Evolutionary conservation across 2,797 vertebrate species (phyloP).

Genomic region (Glyptemys insculpta): DNA sequence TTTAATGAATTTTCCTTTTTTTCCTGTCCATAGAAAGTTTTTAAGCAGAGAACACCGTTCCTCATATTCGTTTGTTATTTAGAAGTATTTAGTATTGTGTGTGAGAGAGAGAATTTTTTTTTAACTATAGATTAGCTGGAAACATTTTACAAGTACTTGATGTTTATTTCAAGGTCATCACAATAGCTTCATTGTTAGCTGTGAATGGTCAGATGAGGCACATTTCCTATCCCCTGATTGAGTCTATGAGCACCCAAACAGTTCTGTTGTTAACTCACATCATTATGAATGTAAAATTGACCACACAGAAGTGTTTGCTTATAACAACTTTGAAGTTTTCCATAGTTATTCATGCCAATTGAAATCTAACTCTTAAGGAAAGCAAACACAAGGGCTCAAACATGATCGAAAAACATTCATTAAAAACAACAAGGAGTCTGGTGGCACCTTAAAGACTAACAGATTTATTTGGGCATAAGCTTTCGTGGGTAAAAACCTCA

Average conservation of each 20-base stretch:
- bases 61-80: background rate
- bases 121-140: background rate
- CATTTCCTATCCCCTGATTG: background rate
- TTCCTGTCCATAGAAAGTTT: fast-evolving
- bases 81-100: background rate
- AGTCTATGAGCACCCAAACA: background rate
- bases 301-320: background rate
- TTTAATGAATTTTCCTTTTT: background rate
- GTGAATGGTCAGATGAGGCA: background rate
- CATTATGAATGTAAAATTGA: constrained; percentile 27
- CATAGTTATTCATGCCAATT: background rate
- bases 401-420: background rate
- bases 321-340: background rate
- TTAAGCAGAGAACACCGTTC: fast-evolving
- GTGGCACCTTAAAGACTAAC: too few species aligned
- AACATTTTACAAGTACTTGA: background rate
- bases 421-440: too few species aligned
- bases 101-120: background rate
- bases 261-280: constrained; percentile 10
- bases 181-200: background rate
- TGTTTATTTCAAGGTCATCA: fast-evolving
- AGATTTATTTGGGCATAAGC: too few species aligned
- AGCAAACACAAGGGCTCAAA: background rate
- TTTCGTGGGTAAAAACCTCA: too few species aligned
- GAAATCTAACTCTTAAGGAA: constrained; percentile 12